phyloP scores from a whole-genome alignment of 2,888 invertebrate species.

The Aquatica leii region DNA sequence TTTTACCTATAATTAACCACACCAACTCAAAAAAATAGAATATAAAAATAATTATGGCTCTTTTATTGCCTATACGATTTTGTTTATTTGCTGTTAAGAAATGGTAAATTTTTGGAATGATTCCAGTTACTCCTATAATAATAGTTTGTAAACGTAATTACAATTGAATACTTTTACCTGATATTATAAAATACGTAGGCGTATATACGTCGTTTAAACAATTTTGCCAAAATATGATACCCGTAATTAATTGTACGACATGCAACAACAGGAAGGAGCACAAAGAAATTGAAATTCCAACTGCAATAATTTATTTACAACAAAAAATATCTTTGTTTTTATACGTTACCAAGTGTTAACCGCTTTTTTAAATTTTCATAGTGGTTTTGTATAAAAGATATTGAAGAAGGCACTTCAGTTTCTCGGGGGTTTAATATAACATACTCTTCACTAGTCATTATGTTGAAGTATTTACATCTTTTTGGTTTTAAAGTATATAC shows the following conservation, averaged over 20 bases:
- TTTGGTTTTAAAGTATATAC: background rate
- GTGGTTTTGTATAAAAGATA: constrained; percentile 25
- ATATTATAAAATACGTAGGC: constrained; percentile 27
- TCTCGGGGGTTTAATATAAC: constrained; percentile 27
- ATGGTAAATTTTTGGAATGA: constrained; percentile 4
- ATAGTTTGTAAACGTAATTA: background rate
- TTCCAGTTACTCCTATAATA: constrained; percentile 22
- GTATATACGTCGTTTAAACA: constrained; percentile 20
- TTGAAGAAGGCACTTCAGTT: constrained; percentile 24
- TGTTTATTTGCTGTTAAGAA: background rate
- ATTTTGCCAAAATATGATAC: constrained; percentile 13
- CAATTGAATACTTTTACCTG: constrained; percentile 14
- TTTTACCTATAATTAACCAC: constrained; percentile 23
- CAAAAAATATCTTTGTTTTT: background rate
- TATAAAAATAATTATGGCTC: constrained; percentile 9
- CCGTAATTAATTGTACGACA: constrained; percentile 4
- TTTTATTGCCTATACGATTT: background rate
- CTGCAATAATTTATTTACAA: constrained; percentile 15
- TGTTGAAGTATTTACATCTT: constrained; percentile 7
- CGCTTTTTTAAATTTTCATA: constrained; percentile 24
- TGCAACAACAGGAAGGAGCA: constrained; percentile 12
- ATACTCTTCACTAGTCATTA: constrained; percentile 19
- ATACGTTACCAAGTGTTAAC: constrained; percentile 18
- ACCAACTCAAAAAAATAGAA: constrained; percentile 22
- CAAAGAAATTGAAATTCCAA: constrained; percentile 16